Evolutionary conservation across 2,888 invertebrate species (phyloP), one percentile per base, ranked within the genome.

Genomic region (Macaria liturata): DNA sequence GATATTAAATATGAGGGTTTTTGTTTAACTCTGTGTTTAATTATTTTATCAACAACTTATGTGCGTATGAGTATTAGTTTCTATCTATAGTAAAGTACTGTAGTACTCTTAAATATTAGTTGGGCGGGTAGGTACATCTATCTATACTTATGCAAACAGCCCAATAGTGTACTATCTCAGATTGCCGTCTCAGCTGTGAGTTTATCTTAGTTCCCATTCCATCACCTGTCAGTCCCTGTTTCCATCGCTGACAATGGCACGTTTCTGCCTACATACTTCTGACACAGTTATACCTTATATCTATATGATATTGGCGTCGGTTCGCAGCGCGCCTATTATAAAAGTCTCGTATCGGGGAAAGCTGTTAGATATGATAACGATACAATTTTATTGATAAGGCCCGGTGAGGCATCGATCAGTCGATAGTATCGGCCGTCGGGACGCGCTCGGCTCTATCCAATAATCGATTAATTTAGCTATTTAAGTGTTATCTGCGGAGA

Each of bases 291-390:
- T 81, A 84, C 71, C 73, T 20, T 4, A 7, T 81, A 84, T 84
- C 80, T 73, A 73, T 73, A 73, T 75, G 76, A 79, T 83, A 85
- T 80, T 80, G 78, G 78, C 81, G 75, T 77, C 72, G 74, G 79
- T 66, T 74, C 72, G 66, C 69, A 71, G 72, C 55, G 71, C 74
- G 73, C 59, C 54, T 76, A 80, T 80, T 87, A 88, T 88, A 90
- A 87, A 91, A 89, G 82, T 88, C 82, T 82, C 83, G 9, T 68
- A 68, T 68, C 68, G 62, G 81, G 90, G 88, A 91, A 91, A 90
- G 90, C 90, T 89, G 87, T 74, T 81, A 84, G 91, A 91, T 91
- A 91, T 91, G 91, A 91, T 91, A 91, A 91, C 76, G 81, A 78
- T 76, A 86, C 81, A 84, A 88, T 88, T 86, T 88, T 90, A 90